Evolutionary conservation across 2,797 vertebrate genomes (phyloP), one percentile per base, ranked within the genome.

Genomic region (Chelidonichthys spinosus): DNA sequence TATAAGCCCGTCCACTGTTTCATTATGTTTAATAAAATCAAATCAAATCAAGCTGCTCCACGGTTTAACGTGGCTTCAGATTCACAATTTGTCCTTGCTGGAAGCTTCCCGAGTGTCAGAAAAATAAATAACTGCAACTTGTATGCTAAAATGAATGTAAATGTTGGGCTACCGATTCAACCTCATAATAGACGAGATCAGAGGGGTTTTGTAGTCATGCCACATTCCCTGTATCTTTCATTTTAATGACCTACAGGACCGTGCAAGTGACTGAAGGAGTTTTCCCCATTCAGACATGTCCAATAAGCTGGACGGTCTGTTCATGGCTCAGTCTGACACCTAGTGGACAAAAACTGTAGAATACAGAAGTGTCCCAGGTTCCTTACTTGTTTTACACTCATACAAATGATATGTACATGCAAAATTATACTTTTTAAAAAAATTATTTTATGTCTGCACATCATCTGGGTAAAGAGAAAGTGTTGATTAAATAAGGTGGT

Each of bases 241-340:
- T 25, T 2, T 25, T n/a, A 46, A 4, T 17, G 5, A 63, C 64
- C 33, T 9, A 9, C 36, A 61, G 44, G 13, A 33, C 11, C 39
- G 8, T 56, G 13, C 14, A 68, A 63, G 59, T 56, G 47, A 43
- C 18, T 69, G 14, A 49, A 82, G 14, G 14, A 1, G 43, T 0
- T 54, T 10, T 69, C 1, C 10, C 1, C 7, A 40, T 17, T 55
- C 8, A 59, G 6, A 70, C 39, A 33, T 74, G 76, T 87, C 46
- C 33, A 75, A 64, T 62, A 65, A 75, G 75, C 17, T 80, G 68
- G 65, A 25, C 62, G 84, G 65, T 59, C 11, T 64, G 73, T 77
- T 67, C 74, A 82, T 85, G 85, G 81, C 42, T 75, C 78, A 86
- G 85, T 69, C 88, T 93, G 94, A 93, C 94, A 84, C 82, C 94